Conservation (phyloP, 2,888 invertebrate genomes). For the Ochropacha duplaris region DNA sequence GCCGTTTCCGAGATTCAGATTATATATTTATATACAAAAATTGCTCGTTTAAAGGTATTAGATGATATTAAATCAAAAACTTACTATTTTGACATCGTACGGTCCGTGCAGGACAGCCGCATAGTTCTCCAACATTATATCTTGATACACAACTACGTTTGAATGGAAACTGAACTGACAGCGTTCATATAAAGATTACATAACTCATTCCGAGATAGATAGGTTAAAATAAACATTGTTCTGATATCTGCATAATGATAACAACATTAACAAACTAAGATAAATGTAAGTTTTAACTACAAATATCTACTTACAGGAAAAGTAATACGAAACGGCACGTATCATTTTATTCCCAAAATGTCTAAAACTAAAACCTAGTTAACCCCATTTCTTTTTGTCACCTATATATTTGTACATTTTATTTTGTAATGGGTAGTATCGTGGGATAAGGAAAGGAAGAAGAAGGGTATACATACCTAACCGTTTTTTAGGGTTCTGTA, state of each 20-base stretch:
- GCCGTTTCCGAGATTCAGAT: no score
- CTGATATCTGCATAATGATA: neutral
- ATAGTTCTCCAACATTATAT: conserved; percentile 76
- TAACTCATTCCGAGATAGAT: neutral
- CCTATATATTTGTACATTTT: no score
- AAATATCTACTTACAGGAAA: neutral
- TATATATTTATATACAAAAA: neutral
- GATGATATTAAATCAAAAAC: conserved; percentile 36
- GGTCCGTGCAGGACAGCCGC: conserved; percentile 88
- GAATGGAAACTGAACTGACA: neutral
- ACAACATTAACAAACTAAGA: neutral
- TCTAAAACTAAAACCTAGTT: no score
- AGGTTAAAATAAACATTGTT: neutral
- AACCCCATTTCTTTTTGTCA: no score
- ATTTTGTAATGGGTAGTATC: no score
- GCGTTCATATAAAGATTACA: neutral
- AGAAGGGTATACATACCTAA: no score
- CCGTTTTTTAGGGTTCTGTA: no score
- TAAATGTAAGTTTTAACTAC: neutral
- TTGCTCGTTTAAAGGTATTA: neutral
- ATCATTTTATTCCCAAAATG: no score
- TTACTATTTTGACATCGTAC: conserved; percentile 87
- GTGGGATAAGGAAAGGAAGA: no score
- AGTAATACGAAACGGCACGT: no score
- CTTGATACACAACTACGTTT: neutral